Conservation (phyloP, 2,888 invertebrate genomes). For the Hemithea aestivaria region DNA sequence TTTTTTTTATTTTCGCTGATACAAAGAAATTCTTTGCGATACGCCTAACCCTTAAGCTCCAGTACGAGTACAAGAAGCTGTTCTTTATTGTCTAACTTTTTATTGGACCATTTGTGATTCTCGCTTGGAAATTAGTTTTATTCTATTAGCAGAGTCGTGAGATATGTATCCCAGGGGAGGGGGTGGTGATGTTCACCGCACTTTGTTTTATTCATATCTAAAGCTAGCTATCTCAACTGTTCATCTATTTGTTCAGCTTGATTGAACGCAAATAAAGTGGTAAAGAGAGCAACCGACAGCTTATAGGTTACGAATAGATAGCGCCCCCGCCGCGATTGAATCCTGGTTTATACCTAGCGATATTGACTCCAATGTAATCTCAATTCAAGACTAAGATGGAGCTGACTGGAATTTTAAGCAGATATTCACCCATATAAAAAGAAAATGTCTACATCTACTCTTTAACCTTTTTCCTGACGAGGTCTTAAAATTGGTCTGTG, state of each 20-base stretch:
- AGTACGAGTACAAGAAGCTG: too few species aligned
- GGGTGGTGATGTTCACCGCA: slow-evolving; percentile 17
- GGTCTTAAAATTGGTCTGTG: too few species aligned
- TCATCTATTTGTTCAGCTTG: slow-evolving; percentile 37
- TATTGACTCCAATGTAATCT: slow-evolving; percentile 61
- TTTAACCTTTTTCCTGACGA: slow-evolving; percentile 2
- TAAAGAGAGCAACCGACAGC: slow-evolving; percentile 47
- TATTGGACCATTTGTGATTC: neutral
- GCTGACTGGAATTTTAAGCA: slow-evolving; percentile 52
- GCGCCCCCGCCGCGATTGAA: slow-evolving; percentile 47
- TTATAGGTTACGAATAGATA: slow-evolving; percentile 47
- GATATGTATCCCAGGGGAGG: slow-evolving; percentile 8
- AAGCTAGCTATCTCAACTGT: slow-evolving; percentile 5
- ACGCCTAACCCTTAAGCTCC: too few species aligned
- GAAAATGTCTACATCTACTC: slow-evolving; percentile 16
- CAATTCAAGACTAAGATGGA: slow-evolving; percentile 41
- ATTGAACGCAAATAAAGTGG: slow-evolving; percentile 55
- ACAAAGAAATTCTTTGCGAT: slow-evolving; percentile 1
- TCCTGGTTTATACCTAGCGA: slow-evolving; percentile 46
- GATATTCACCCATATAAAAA: slow-evolving; percentile 26
- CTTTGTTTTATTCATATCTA: slow-evolving; percentile 7
- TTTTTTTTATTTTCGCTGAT: too few species aligned
- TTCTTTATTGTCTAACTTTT: slow-evolving; percentile 3
- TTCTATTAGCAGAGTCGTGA: slow-evolving; percentile 5
- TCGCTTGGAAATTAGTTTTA: slow-evolving; percentile 4